Conservation (phyloP, 2,888 invertebrate species). For the Himalopsyche anomala region DNA sequence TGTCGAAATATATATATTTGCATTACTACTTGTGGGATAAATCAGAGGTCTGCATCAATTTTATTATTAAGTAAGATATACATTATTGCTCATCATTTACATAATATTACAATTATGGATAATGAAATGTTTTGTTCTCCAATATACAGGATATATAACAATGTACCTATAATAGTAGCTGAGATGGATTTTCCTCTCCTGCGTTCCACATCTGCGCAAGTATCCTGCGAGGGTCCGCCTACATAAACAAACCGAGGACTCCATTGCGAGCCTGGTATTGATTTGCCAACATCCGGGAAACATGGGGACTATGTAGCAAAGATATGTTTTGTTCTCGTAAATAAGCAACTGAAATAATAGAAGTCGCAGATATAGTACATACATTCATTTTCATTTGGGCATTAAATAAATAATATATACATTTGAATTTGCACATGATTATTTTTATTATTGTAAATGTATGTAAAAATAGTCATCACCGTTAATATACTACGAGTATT, state of each 20-base stretch:
- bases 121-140: neutral
- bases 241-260: slow-evolving; percentile 39
- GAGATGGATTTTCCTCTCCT: slow-evolving; percentile 18
- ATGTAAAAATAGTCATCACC: no score
- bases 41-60: neutral
- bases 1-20: no score
- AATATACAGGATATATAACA: neutral
- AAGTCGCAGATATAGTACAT: neutral
- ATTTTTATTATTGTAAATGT: no score
- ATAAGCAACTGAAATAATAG: slow-evolving; percentile 23
- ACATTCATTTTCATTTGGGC: no score
- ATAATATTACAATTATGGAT: neutral
- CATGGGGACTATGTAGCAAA: slow-evolving; percentile 31
- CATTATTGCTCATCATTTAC: neutral
- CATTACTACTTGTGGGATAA: no score
- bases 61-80: neutral
- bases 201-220: slow-evolving; percentile 21
- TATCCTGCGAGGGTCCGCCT: slow-evolving; percentile 35
- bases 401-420: no score
- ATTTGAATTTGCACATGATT: no score
- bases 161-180: neutral
- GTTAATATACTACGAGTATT: no score
- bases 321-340: slow-evolving; percentile 16
- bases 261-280: slow-evolving; percentile 50
- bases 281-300: slow-evolving; percentile 59